Evolutionary conservation across 2,888 invertebrate species (phyloP), one percentile per base, ranked within the genome.

Genomic region (Lamproptera curius): DNA sequence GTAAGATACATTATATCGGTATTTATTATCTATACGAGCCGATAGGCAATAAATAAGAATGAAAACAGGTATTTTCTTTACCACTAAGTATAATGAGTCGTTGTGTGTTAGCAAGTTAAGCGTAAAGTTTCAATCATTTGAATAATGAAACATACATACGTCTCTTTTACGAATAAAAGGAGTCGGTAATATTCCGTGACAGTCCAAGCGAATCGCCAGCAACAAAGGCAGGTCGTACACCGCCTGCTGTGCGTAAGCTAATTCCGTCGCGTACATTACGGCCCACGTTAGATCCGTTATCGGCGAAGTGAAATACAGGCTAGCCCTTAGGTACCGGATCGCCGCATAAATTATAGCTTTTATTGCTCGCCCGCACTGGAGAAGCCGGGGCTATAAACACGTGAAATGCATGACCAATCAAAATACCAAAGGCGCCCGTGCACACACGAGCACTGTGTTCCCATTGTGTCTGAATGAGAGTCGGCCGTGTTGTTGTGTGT

Each of bases 391-490:
- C 79, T 75, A 76, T 86, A 85, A 84, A 86, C 84, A 82, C 82
- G 84, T 84, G 82, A 86, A 86, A 86, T 86, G 86, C 86, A 87
- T 87, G 86, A 86, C 86, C 86, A 87, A 87, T 87, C 86, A 87
- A 87, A 87, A 87, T 87, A 87, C 86, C 86, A 86, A 83, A 74
- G 84, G 73, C 73, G 74, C 65, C 65, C 76, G 81, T 83, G 52
- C 78, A 52, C 46, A 51, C 40, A 26, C 8, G 16, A 20, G 11
- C 20, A 8, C 13, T 31, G 31, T 50, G 38, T 47, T 14, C 38
- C 8, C 33, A n/a, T 36, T 16, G 36, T 41, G 53, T 59, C 42
- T 40, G 37, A 31, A 71, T 49, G 55, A 11, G 3, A n/a, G 52
- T 14, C 1, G 3, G 2, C 4, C 39, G 17, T n/a, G 37, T 23